A percentile compares a stretch with the other conserved stretches of the same genome.
phyloP scores from a whole-genome alignment of 2,888 invertebrate genomes.

The Drosophila kanekoi region DNA sequence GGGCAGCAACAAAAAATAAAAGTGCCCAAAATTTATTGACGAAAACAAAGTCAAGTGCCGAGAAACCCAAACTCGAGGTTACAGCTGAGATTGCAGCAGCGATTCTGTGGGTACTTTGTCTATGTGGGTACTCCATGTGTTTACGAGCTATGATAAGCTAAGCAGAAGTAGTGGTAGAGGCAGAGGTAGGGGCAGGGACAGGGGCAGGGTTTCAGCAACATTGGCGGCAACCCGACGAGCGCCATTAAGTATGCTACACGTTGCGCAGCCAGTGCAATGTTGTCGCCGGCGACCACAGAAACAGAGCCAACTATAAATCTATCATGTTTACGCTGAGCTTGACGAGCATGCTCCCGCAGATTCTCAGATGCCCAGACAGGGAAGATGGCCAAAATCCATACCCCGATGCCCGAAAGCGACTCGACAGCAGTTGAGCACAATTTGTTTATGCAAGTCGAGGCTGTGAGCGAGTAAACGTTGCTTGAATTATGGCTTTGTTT shows the following conservation, averaged over 20 bases:
- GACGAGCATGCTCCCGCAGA: constrained; percentile 59
- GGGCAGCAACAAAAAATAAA: constrained; percentile 9
- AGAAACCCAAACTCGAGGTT: constrained; percentile 36
- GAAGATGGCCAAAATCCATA: constrained; percentile 9
- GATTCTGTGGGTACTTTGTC: constrained; percentile 38
- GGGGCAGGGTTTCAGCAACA: constrained; percentile 4
- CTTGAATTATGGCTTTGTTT: constrained; percentile 82
- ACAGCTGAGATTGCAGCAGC: constrained; percentile 60
- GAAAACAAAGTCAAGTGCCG: constrained; percentile 75
- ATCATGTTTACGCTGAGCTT: constrained; percentile 74
- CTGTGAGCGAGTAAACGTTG: constrained; percentile 67
- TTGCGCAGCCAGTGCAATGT: constrained; percentile 61
- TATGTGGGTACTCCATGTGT: constrained; percentile 64
- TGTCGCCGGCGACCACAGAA: constrained; percentile 59
- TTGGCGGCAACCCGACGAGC: constrained; percentile 33
- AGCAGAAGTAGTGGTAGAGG: constrained; percentile 29
- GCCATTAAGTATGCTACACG: constrained; percentile 71
- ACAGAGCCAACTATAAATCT: constrained; percentile 72
- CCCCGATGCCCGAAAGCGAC: constrained; percentile 25
- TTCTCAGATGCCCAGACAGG: constrained; percentile 29
- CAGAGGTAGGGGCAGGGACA: neutral
- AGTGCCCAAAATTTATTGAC: constrained; percentile 70
- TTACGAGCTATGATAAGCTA: constrained; percentile 73
- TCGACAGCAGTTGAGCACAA: constrained; percentile 67
- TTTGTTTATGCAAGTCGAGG: constrained; percentile 75